Percentiles rank a stretch among this genome's conserved stretches.
These are phyloP conservation scores for Ennomos quercinarius DNA, from an alignment of 2,888 invertebrate genomes.

Conservation along the genomic window DNA sequence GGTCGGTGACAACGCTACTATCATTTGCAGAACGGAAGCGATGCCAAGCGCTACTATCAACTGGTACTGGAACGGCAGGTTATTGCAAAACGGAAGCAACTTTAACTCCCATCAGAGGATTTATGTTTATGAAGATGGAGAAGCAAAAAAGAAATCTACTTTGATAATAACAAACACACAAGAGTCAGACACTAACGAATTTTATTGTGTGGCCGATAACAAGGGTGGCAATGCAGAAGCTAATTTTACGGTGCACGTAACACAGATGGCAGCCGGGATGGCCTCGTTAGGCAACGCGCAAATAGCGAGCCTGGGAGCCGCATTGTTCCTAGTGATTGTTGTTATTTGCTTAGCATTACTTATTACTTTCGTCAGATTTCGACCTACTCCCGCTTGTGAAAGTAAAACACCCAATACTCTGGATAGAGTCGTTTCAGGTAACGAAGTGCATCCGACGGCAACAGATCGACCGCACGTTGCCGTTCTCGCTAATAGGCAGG, in stretches of 20 bases:
- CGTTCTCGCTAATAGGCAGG: constrained; percentile 83
- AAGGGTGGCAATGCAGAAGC: constrained; percentile 94
- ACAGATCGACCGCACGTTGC: constrained; percentile 85
- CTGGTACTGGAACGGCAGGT: constrained; percentile 95
- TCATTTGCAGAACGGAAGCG: constrained; percentile 92
- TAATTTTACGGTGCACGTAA: constrained; percentile 94
- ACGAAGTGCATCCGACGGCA: constrained; percentile 77
- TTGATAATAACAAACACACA: constrained; percentile 93
- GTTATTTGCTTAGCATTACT: constrained; percentile 89
- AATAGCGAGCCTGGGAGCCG: constrained; percentile 94
- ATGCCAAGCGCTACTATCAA: constrained; percentile 92
- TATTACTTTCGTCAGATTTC: constrained; percentile 90
- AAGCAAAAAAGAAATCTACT: constrained; percentile 90
- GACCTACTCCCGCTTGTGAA: constrained; percentile 90
- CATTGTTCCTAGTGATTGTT: constrained; percentile 91
- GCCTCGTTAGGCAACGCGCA: constrained; percentile 93
- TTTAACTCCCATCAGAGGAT: constrained; percentile 92
- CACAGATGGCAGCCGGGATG: constrained; percentile 91
- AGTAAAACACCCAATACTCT: constrained; percentile 91
- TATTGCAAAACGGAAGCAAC: constrained; percentile 90
- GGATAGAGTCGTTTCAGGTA: constrained; percentile 89
- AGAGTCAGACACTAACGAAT: constrained; percentile 92
- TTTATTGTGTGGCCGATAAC: constrained; percentile 96
- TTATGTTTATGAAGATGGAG: constrained; percentile 91
- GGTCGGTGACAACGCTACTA: constrained; percentile 94